phyloP scores from a whole-genome alignment of 2,113 vertebrate genomes.

The Serinus canaria region DNA sequence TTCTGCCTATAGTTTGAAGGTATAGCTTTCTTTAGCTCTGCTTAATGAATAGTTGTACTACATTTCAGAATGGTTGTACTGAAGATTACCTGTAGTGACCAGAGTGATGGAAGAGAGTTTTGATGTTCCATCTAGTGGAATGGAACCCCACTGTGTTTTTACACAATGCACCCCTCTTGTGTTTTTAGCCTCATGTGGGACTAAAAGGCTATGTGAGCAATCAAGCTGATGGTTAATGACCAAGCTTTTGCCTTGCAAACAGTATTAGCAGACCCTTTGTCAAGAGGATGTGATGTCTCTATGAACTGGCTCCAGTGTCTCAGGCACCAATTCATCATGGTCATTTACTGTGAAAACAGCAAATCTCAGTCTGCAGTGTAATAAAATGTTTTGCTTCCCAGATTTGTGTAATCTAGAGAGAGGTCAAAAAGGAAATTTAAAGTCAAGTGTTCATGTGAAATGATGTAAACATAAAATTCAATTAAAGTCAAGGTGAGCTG shows the following conservation, averaged over 20 bases:
- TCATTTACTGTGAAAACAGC: slow-evolving; percentile 23
- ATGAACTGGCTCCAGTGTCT: slow-evolving; percentile 8
- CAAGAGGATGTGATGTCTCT: background rate
- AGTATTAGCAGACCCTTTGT: background rate
- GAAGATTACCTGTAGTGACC: background rate
- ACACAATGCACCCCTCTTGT: background rate
- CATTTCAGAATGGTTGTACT: background rate
- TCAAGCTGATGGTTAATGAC: slow-evolving; percentile 7
- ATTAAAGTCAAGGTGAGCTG: background rate
- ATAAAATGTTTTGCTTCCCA: background rate
- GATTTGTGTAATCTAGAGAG: background rate
- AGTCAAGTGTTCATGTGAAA: background rate
- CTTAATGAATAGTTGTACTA: background rate
- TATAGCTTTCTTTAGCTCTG: background rate
- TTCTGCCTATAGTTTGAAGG: background rate
- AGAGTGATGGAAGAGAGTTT: background rate
- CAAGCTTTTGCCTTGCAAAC: slow-evolving; percentile 2
- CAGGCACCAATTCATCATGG: slow-evolving; percentile 18
- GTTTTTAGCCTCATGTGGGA: background rate
- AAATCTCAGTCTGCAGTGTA: background rate
- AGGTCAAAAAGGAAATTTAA: background rate
- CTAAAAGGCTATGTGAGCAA: background rate
- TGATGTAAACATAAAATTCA: background rate
- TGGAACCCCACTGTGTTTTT: too few species aligned
- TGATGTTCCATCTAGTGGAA: background rate